A percentile compares a stretch with the other conserved stretches of the same genome.
Evolutionary conservation across 2,888 invertebrate species (phyloP).

Genomic region (Esperia sulphurella): DNA sequence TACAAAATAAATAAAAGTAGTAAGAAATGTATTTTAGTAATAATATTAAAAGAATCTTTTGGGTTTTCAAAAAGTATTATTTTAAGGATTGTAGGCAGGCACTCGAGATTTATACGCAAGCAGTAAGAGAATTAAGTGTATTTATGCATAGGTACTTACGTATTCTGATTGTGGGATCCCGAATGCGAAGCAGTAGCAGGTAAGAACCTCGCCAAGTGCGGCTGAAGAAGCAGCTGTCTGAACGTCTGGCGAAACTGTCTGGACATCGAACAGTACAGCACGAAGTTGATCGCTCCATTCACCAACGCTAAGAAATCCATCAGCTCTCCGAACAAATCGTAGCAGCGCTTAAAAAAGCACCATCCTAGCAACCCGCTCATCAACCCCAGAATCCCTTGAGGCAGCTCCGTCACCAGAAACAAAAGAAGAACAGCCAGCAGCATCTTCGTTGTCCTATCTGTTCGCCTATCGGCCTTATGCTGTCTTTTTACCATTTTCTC

Average conservation of each 20-base stretch:
- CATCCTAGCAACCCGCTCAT: slow-evolving; percentile 83
- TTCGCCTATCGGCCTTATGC: slow-evolving; percentile 84
- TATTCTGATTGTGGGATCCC: slow-evolving; percentile 82
- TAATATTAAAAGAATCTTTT: no score
- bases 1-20: no score
- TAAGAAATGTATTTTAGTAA: no score
- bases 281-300: slow-evolving; percentile 96
- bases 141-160: slow-evolving; percentile 69
- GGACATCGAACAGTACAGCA: slow-evolving; percentile 96
- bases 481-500: slow-evolving; percentile 67
- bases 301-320: slow-evolving; percentile 94
- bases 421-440: slow-evolving; percentile 91
- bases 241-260: slow-evolving; percentile 93
- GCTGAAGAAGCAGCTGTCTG: slow-evolving; percentile 84
- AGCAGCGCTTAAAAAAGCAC: slow-evolving; percentile 89
- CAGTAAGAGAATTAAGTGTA: no score
- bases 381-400: slow-evolving; percentile 87
- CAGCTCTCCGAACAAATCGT: slow-evolving; percentile 89
- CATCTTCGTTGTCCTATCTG: slow-evolving; percentile 94
- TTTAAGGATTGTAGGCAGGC: no score
- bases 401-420: slow-evolving; percentile 93
- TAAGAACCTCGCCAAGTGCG: slow-evolving; percentile 79
- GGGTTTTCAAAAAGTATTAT: no score
- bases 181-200: slow-evolving; percentile 79
- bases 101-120: no score